Evolutionary conservation across 2,113 vertebrate species (phyloP).

Genomic region (Oncorhynchus nerka): DNA sequence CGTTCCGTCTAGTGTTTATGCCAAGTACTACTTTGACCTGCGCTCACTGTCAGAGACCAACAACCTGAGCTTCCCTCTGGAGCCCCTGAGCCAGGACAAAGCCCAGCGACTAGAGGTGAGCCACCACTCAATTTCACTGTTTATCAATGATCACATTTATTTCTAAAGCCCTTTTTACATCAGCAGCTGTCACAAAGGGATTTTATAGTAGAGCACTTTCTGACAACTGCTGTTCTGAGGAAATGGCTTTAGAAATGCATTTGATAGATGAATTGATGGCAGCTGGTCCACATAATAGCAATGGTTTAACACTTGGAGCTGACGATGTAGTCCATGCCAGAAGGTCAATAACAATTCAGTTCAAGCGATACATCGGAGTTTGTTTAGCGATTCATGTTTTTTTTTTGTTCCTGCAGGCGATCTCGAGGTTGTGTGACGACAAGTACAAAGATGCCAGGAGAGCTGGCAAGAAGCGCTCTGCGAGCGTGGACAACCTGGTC

Average conservation of each 20-base stretch:
- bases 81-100: slow-evolving; percentile 93
- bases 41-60: slow-evolving; percentile 95
- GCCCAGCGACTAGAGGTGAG: slow-evolving; percentile 94
- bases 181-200: too few species aligned
- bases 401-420: slow-evolving; percentile 77
- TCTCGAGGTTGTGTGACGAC: slow-evolving; percentile 94
- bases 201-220: too few species aligned
- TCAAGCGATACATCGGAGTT: too few species aligned
- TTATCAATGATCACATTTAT: too few species aligned
- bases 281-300: too few species aligned
- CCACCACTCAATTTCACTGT: not conserved
- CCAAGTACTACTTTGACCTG: slow-evolving; percentile 99
- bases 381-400: not conserved
- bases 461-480: slow-evolving; percentile 86
- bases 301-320: too few species aligned
- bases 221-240: too few species aligned
- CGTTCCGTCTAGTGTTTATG: slow-evolving; percentile 97
- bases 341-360: too few species aligned
- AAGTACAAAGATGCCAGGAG: slow-evolving; percentile 95
- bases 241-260: too few species aligned
- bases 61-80: slow-evolving; percentile 94
- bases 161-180: too few species aligned
- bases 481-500: slow-evolving; percentile 92
- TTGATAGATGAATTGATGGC: too few species aligned
- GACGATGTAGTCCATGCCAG: too few species aligned